Conservation (phyloP, 1,140 invertebrate species). For the Varroa destructor region DNA sequence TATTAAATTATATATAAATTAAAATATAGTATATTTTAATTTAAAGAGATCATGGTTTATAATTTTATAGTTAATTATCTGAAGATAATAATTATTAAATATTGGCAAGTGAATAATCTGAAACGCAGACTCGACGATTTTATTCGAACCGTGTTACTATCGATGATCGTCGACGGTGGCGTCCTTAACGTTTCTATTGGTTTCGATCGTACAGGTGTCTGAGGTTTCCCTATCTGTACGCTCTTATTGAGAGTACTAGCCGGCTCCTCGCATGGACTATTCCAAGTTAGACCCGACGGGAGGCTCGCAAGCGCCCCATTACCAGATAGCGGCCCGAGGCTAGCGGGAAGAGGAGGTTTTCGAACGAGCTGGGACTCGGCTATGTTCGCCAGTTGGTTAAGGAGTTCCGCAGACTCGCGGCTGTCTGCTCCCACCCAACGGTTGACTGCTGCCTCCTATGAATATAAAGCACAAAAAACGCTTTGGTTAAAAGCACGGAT, state of each 20-base stretch:
- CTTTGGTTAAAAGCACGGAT: too few species aligned
- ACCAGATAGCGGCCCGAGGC: background rate
- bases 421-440: conserved; percentile 20
- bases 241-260: conserved; percentile 13
- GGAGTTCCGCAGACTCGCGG: conserved; percentile 15
- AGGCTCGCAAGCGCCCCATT: conserved; percentile 2
- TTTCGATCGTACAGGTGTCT: conserved; percentile 12
- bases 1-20: too few species aligned
- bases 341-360: conserved; percentile 5
- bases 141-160: too few species aligned
- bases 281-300: background rate
- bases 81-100: too few species aligned
- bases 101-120: too few species aligned
- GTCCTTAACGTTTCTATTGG: background rate
- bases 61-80: too few species aligned
- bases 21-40: too few species aligned
- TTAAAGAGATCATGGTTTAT: too few species aligned
- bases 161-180: too few species aligned
- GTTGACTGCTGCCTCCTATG: conserved; percentile 21
- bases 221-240: conserved; percentile 22
- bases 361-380: conserved; percentile 1
- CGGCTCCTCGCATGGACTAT: conserved; percentile 14
- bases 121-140: too few species aligned
- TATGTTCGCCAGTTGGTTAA: conserved; percentile 19
- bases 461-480: too few species aligned